Conservation (phyloP, 1,140 invertebrate species). For the Cherax quadricarinatus region DNA sequence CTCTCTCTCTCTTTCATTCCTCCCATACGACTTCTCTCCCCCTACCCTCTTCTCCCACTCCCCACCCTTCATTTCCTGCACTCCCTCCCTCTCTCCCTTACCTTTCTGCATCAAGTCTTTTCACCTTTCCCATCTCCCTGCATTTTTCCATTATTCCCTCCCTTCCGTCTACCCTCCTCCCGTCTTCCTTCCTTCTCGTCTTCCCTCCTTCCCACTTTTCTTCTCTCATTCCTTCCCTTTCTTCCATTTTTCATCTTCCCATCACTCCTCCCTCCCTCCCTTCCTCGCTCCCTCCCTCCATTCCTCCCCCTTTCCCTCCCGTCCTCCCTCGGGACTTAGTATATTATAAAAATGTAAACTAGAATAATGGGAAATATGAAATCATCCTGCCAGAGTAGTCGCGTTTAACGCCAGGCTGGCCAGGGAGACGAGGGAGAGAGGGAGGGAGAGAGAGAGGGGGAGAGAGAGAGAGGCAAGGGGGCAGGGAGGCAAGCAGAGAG, state of each 20-base stretch:
- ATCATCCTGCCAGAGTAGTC: slow-evolving; percentile 46
- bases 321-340: not conserved
- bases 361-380: slow-evolving; percentile 63
- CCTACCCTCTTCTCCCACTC: no score
- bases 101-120: no score
- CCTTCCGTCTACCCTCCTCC: not conserved
- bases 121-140: no score
- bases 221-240: not conserved
- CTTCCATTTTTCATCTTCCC: not conserved
- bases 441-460: not conserved
- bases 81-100: no score
- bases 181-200: not conserved
- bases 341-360: slow-evolving; percentile 68
- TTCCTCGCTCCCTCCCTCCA: not conserved
- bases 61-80: no score
- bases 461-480: not conserved
- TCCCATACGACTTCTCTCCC: no score
- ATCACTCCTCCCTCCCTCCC: not conserved
- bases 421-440: not conserved
- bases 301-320: not conserved
- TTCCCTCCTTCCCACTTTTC: not conserved
- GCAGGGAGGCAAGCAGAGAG: not conserved
- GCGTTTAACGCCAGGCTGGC: slow-evolving; percentile 42
- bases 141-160: not conserved
- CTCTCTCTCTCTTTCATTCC: no score